A percentile compares a stretch with the other conserved stretches of the same genome.
phyloP scores from a whole-genome alignment of 35 echinoderm and acorn worm species.

The Acanthaster planci region DNA sequence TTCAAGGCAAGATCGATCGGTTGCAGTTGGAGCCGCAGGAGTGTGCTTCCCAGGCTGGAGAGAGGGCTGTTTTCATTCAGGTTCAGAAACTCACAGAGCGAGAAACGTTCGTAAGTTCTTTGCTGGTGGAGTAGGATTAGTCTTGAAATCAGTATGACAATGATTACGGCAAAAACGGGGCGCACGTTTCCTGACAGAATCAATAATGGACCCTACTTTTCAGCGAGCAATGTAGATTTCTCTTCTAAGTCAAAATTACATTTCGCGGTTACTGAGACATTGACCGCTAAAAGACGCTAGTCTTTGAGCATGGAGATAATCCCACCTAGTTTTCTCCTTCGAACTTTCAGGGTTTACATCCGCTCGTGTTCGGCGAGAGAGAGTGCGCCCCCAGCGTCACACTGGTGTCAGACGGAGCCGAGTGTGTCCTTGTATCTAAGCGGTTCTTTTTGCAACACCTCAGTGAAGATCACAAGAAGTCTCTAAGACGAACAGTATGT shows the following conservation, averaged over 20 bases:
- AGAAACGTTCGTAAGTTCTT: conserved; percentile 71
- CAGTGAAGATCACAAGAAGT: conserved; percentile 47
- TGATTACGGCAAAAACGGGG: no score
- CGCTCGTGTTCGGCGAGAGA: conserved; percentile 45
- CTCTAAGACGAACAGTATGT: conserved; percentile 63
- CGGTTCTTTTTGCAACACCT: conserved; percentile 74
- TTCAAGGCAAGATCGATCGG: background rate
- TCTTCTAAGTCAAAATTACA: no score
- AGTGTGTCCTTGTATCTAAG: conserved; percentile 79
- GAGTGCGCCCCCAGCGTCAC: conserved; percentile 65
- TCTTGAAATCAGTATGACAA: background rate
- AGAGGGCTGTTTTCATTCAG: conserved; percentile 43
- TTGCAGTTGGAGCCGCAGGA: background rate
- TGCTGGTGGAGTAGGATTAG: background rate
- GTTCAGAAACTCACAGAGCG: conserved; percentile 47
- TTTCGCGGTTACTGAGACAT: no score
- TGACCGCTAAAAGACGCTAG: no score
- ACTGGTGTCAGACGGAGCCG: conserved; percentile 80
- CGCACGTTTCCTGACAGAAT: no score
- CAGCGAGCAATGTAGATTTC: no score
- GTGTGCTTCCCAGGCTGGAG: background rate
- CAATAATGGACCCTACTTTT: no score
- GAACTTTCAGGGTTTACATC: conserved; percentile 58
- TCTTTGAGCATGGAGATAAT: no score
- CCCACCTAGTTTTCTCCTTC: no score